Base-by-base conservation (phyloP, 2,113 vertebrate genomes). In the Pomatorhinus ruficollis region DNA sequence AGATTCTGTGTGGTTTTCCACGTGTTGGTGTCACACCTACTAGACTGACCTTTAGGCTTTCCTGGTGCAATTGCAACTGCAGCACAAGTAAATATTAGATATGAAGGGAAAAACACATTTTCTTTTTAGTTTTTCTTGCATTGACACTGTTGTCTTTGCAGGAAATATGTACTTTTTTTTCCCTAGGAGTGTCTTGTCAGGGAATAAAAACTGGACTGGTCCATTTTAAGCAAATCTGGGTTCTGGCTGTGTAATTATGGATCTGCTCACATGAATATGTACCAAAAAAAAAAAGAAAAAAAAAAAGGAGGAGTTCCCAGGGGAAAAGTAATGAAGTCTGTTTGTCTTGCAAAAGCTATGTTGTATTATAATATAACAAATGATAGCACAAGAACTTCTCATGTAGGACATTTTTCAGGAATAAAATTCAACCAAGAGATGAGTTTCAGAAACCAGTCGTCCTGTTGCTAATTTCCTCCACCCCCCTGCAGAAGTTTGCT, bases 211-310 rank as follows among this genome's bases (percentile, higher is more conserved):
- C 35, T 88, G 20, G 35, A 37, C 54, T 15, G 17, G 42, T 83
- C 90, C 17, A 16, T 92, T 93, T 92, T 65, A 83, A 90, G 72
- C 28, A 71, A 84, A 70, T 92, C 33, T 86, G 59, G 61, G 71
- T 80, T 93, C 76, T 95, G 79, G 30, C 89, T 88, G 79, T 86
- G 71, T 92, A 95, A 92, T 92, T 95, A 86, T 18, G 27, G 64
- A 63, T 90, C 68, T 81, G 71, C 60, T 90, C 22, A 35, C 56
- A 15, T 90, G 57, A 65, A 61, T 24, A 71, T 11, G 64, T 27
- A 56, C 61, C 9, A 63, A 68, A 66, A 70, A 31, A 35, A 37
- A 40, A 39, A 83, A 24, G 21, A 20, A 59, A 47, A 24, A 50
- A n/a, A 79, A 44, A 28, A 28, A 6, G 40, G 35, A 81, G 33